Evolutionary conservation across 2,797 vertebrate genomes (phyloP).

Genomic region (Tokudaia muenninki): DNA sequence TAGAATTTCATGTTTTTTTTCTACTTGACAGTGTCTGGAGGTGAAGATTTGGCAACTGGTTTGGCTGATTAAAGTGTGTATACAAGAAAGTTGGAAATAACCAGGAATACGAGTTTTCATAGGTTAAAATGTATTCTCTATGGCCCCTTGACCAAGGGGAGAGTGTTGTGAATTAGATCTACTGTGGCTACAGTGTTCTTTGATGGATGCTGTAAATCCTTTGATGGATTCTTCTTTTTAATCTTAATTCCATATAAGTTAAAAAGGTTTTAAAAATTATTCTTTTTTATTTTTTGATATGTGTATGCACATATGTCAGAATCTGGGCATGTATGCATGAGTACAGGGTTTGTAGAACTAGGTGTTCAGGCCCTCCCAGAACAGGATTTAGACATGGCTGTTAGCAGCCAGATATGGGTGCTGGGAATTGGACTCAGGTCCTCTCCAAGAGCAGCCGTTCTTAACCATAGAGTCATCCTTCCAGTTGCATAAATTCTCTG

Average conservation of each 20-base stretch:
- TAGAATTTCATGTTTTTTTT: slow-evolving; percentile 60
- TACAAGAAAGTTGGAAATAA: neutral
- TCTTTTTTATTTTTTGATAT: neutral
- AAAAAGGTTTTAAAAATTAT: neutral
- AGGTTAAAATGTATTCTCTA: neutral
- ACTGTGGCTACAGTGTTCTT: neutral
- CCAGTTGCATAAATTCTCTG: neutral
- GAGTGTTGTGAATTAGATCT: neutral
- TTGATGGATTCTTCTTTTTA: neutral
- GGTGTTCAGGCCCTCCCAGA: neutral
- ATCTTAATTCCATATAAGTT: neutral
- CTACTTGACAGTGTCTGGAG: neutral
- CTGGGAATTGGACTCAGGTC: neutral
- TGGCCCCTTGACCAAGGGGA: neutral
- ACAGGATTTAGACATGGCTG: neutral
- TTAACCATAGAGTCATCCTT: neutral
- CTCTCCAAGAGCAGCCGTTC: neutral
- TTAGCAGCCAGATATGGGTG: neutral
- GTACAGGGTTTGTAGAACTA: neutral
- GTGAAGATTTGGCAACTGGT: neutral
- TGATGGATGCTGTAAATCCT: neutral
- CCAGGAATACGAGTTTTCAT: neutral
- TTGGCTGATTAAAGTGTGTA: neutral
- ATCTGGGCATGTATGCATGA: neutral
- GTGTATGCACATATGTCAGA: neutral